phyloP scores from a whole-genome alignment of 2,113 vertebrate genomes.

The Hiodon alosoides region DNA sequence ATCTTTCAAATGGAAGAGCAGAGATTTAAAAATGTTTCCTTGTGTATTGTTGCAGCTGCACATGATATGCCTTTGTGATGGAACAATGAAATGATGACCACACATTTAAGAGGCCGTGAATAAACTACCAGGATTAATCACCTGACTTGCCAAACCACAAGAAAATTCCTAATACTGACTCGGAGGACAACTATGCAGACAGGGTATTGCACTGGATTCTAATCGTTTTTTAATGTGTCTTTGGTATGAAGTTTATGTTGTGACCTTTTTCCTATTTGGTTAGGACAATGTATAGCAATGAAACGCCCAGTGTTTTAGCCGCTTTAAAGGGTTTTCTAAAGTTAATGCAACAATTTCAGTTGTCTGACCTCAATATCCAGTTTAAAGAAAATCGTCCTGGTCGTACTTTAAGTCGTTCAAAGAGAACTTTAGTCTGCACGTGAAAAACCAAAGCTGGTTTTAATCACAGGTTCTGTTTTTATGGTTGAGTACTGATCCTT shows the following conservation, averaged over 20 bases:
- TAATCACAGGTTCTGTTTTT: conserved; percentile 6
- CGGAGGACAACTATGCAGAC: neutral
- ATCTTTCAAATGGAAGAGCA: too few relatives aligned
- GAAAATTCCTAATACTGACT: neutral
- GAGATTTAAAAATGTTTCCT: too few relatives aligned
- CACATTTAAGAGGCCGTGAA: neutral
- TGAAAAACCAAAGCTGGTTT: conserved; percentile 39
- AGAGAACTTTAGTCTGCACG: conserved; percentile 36
- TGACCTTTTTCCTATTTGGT: too few relatives aligned
- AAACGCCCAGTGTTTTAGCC: neutral
- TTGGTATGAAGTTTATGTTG: too few relatives aligned
- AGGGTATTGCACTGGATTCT: neutral
- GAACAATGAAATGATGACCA: neutral
- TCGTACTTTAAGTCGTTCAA: neutral
- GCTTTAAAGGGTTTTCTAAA: neutral
- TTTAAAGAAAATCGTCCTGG: neutral
- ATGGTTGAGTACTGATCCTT: conserved; percentile 30
- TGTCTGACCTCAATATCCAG: neutral
- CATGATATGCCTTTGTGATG: neutral
- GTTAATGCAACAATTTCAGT: neutral
- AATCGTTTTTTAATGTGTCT: neutral
- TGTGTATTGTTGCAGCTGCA: neutral
- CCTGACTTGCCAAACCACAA: too few relatives aligned
- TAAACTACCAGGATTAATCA: neutral
- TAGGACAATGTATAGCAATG: neutral